Percentiles rank a stretch among this genome's conserved stretches.
phyloP scores from a whole-genome alignment of 2,113 vertebrate genomes.

The Rousettus leschenaultii region DNA sequence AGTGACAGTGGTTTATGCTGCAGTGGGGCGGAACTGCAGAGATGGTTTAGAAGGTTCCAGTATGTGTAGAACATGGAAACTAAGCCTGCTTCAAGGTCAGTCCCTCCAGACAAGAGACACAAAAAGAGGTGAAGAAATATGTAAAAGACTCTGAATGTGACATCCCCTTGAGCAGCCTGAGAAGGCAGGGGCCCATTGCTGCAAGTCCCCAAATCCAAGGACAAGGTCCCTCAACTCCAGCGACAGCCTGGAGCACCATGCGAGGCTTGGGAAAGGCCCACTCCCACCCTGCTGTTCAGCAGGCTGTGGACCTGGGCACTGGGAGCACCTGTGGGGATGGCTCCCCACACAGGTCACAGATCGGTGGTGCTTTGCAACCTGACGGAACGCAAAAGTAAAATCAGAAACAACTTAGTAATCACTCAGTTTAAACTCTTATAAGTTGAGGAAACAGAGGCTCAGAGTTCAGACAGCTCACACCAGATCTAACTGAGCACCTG shows the following conservation, averaged over 20 bases:
- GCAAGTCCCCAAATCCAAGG: not conserved
- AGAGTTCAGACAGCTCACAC: not conserved
- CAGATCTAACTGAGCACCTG: not conserved
- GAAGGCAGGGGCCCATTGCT: not conserved
- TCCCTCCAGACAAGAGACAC: not conserved
- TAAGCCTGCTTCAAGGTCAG: not conserved
- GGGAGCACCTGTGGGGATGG: not conserved
- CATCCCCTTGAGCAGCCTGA: fast-evolving
- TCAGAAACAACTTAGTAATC: fast-evolving
- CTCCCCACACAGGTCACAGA: not conserved
- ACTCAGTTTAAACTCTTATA: not conserved
- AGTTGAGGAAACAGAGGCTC: not conserved
- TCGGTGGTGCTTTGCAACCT: not conserved
- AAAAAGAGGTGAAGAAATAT: fast-evolving
- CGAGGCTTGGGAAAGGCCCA: not conserved
- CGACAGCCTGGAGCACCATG: fast-evolving
- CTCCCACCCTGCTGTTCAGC: not conserved
- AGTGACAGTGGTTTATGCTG: fast-evolving
- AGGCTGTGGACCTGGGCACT: not conserved
- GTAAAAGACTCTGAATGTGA: not conserved
- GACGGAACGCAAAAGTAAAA: not conserved
- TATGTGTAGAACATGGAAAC: not conserved
- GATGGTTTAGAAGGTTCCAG: not conserved
- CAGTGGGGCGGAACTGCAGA: not conserved
- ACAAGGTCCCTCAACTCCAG: not conserved